A percentile compares a stretch with the other conserved stretches of the same genome.
Evolutionary conservation across 2,113 vertebrate species (phyloP).

Genomic region (Pelecanus crispus): DNA sequence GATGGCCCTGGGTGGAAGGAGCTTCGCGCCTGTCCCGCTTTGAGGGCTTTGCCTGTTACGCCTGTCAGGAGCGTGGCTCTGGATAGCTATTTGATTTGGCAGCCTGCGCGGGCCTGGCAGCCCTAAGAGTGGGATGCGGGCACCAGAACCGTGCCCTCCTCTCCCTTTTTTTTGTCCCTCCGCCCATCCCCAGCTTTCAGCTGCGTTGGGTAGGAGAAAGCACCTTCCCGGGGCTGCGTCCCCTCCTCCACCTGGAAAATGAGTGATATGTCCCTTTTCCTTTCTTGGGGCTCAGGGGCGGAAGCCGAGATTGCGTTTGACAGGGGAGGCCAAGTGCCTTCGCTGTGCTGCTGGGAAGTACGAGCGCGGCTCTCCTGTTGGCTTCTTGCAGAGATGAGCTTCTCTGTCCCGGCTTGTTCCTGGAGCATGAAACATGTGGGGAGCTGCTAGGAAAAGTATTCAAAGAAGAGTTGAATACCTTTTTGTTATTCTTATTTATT

Average conservation of each 20-base stretch:
- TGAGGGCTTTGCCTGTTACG: background rate
- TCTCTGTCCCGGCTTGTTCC: fast-evolving
- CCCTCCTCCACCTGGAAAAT: background rate
- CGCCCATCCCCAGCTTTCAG: background rate
- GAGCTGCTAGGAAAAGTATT: background rate
- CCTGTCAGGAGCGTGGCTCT: background rate
- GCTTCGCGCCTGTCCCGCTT: background rate
- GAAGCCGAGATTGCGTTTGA: background rate
- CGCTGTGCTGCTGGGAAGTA: background rate
- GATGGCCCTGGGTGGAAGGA: background rate
- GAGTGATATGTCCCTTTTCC: background rate
- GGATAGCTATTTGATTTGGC: conserved; percentile 33
- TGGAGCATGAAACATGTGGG: background rate
- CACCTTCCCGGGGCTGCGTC: background rate
- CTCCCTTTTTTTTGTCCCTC: background rate
- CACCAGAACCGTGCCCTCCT: background rate
- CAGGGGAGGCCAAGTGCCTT: background rate
- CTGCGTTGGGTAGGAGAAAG: background rate
- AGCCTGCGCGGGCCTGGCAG: background rate
- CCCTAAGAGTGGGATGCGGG: background rate
- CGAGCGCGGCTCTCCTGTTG: background rate
- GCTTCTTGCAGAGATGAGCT: background rate
- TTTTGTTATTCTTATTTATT: background rate
- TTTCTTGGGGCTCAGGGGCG: fast-evolving
- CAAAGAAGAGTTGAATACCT: background rate